A percentile compares a stretch with the other conserved stretches of the same genome.
Evolutionary conservation across 2,888 invertebrate genomes (phyloP).

Genomic region (Brachyopa scutellaris): DNA sequence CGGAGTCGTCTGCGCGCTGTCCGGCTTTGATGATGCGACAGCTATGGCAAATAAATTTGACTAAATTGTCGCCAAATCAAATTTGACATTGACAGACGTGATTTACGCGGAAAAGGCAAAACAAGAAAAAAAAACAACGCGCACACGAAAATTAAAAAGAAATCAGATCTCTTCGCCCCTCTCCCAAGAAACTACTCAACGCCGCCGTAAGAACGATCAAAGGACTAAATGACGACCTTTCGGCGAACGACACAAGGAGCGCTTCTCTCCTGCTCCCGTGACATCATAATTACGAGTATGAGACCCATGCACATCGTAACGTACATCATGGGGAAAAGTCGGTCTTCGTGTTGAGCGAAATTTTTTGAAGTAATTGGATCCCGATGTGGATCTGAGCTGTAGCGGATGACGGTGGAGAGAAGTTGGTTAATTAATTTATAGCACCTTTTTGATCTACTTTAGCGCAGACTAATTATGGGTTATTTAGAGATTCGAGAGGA

Average conservation of each 20-base stretch:
- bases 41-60: constrained; percentile 68
- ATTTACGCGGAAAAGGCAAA: constrained; percentile 47
- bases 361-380: constrained; percentile 60
- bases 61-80: constrained; percentile 70
- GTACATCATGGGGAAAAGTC: constrained; percentile 32
- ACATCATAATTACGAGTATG: constrained; percentile 55
- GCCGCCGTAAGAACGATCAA: constrained; percentile 46
- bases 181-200: constrained; percentile 4
- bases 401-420: constrained; percentile 7
- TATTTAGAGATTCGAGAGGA: constrained; percentile 39
- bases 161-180: constrained; percentile 35
- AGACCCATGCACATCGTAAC: constrained; percentile 2
- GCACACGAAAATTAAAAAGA: constrained; percentile 31
- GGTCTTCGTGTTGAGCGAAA: constrained; percentile 32
- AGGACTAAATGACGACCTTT: constrained; percentile 52
- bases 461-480: constrained; percentile 64
- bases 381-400: constrained; percentile 42
- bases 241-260: background rate
- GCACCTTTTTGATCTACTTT: constrained; percentile 71
- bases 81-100: constrained; percentile 68
- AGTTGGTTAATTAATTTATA: constrained; percentile 66
- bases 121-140: background rate
- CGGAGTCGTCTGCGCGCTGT: constrained; percentile 6
- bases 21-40: constrained; percentile 64
- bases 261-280: constrained; percentile 35